A percentile compares a stretch with the other conserved stretches of the same genome.
phyloP scores from a whole-genome alignment of 2,113 vertebrate genomes.

The Bubo scandiacus region DNA sequence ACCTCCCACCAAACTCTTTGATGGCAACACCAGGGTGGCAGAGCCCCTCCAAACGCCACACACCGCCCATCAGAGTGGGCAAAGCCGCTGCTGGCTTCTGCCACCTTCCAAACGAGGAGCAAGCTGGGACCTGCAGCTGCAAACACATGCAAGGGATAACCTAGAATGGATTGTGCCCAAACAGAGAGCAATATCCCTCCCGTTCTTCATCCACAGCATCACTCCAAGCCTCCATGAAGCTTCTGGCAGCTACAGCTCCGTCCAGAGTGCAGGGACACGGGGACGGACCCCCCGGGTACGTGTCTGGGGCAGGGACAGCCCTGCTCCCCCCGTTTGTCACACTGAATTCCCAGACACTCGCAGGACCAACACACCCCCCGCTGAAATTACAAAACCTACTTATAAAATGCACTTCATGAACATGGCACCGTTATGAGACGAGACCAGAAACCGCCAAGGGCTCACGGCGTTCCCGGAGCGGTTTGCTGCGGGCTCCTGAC shows the following conservation, averaged over 20 bases:
- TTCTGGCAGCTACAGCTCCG: background rate
- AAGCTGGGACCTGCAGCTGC: background rate
- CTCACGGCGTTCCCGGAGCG: fast-evolving
- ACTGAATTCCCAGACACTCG: background rate
- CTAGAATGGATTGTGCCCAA: background rate
- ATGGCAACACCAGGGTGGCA: background rate
- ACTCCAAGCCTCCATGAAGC: background rate
- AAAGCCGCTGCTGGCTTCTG: background rate
- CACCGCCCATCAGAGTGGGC: background rate
- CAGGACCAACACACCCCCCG: background rate
- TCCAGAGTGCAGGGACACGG: fast-evolving
- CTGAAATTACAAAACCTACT: background rate
- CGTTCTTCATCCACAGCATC: background rate
- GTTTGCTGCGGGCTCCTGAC: background rate
- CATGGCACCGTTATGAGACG: fast-evolving
- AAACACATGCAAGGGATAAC: background rate
- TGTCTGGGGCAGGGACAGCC: background rate
- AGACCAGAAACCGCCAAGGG: fast-evolving
- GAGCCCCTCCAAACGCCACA: fast-evolving
- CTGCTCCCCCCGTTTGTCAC: background rate
- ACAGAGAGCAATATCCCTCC: background rate
- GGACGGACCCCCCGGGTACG: fast-evolving
- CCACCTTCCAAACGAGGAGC: background rate
- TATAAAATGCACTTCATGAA: background rate
- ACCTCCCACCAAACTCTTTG: background rate